These are phyloP conservation scores for Leptestheria dahalacensis DNA, from an alignment of 1,140 invertebrate genomes.

Conservation along the genomic window DNA sequence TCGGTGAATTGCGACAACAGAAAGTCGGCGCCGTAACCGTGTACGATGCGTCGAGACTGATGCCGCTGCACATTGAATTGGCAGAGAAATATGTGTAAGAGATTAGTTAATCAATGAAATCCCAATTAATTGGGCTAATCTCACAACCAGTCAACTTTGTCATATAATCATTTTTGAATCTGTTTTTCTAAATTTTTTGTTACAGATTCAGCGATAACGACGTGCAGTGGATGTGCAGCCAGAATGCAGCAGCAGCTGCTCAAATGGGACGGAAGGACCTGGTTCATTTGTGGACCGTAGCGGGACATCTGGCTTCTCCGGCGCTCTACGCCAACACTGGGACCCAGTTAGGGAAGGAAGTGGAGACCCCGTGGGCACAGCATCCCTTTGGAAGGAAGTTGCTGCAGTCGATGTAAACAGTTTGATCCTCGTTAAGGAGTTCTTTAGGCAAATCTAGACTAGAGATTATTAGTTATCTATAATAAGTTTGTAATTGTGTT, in stretches of 20 bases:
- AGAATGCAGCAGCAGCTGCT: constrained; percentile 59
- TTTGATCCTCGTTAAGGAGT: too few species aligned
- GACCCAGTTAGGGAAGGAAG: constrained; percentile 31
- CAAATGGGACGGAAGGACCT: constrained; percentile 60
- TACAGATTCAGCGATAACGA: constrained; percentile 40
- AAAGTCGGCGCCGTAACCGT: constrained; percentile 46
- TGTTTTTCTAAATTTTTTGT: constrained; percentile 6
- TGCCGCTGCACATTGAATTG: constrained; percentile 58
- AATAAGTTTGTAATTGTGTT: too few species aligned
- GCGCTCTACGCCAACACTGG: constrained; percentile 26
- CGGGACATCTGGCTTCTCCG: constrained; percentile 48
- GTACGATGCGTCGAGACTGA: constrained; percentile 60
- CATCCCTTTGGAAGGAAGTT: constrained; percentile 76
- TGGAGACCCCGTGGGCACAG: constrained; percentile 48
- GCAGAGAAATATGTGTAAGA: constrained; percentile 69
- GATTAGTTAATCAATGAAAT: too few species aligned
- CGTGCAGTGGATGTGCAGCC: constrained; percentile 52
- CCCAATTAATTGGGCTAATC: too few species aligned
- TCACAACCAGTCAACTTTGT: too few species aligned
- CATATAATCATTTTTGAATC: too few species aligned
- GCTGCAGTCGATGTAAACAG: constrained; percentile 63
- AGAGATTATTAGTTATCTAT: too few species aligned
- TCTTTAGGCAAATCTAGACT: too few species aligned
- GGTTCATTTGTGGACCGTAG: constrained; percentile 68
- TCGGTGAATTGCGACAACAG: constrained; percentile 8